A percentile compares a stretch with the other conserved stretches of the same genome.
These are phyloP conservation scores for Phalacrocorax carbo DNA, from an alignment of 2,113 vertebrate genomes.

Conservation along the genomic window DNA sequence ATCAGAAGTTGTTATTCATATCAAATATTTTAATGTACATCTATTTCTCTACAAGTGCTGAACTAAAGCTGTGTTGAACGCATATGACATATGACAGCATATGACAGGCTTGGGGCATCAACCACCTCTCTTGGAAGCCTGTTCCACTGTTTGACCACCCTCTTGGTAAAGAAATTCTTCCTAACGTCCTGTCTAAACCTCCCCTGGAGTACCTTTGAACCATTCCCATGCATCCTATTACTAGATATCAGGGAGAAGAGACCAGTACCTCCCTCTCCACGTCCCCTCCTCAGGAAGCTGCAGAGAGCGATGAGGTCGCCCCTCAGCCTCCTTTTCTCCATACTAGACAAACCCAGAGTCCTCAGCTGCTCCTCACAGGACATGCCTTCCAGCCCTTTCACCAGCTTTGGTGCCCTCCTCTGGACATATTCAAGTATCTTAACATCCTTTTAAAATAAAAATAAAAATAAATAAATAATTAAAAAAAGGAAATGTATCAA, in stretches of 20 bases:
- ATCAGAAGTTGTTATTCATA: not conserved
- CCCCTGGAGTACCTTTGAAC: not conserved
- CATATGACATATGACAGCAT: too few relatives aligned
- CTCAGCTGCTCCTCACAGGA: not conserved
- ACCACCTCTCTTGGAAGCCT: not conserved
- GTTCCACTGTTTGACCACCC: not conserved
- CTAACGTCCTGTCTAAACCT: not conserved
- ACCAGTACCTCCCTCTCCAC: not conserved
- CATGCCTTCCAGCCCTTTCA: not conserved
- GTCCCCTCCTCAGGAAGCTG: not conserved
- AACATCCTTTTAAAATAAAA: not conserved
- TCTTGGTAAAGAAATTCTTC: not conserved
- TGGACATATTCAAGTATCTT: not conserved
- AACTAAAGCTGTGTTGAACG: not conserved
- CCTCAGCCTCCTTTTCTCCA: not conserved
- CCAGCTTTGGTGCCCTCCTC: not conserved
- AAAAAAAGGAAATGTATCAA: not conserved
- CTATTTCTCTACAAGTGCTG: not conserved
- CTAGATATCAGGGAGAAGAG: not conserved
- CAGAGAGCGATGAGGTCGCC: not conserved
- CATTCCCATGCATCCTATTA: accelerated
- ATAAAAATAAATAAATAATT: not conserved
- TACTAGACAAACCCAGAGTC: not conserved
- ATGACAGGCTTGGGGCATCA: not conserved
- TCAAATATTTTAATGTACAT: not conserved